Evolutionary conservation across 2,113 vertebrate species (phyloP), one percentile per base, ranked within the genome.

Genomic region (Morone saxatilis): DNA sequence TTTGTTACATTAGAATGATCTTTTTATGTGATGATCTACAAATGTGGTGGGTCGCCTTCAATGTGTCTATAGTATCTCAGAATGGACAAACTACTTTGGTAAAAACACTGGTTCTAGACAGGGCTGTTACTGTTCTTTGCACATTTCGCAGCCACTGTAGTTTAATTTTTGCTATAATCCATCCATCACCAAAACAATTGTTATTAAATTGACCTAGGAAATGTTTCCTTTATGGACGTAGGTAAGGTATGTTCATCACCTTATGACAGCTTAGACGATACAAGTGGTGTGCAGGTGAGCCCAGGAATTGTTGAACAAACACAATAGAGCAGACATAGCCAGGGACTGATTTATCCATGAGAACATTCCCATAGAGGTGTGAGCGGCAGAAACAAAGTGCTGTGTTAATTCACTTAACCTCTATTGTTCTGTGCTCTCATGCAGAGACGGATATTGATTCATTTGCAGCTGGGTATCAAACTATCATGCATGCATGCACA

Each of bases 381-480:
- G 57, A 84, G 69, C 31, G 7, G 78, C 86, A 79, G 73, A 80
- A 89, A 82, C 87, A 91, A 82, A 86, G 78, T 57, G 38, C 77
- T 70, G 60, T 87, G 87, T 83, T 90, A 83, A 91, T 92, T 91
- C 81, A 84, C 74, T 92, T 92, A 91, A 91, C 91, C 85, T 91
- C 76, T 51, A 80, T 88, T 88, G 81, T 91, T 86, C 76, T 66
- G 86, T 82, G 76, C 79, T 65, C 71, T 86, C 86, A 84, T 51
- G 71, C 87, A 78, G 71, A 86, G 78, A 83, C 20, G 22, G 69
- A 25, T 86, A 92, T 92, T 88, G 92, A 93, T 93, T 89, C 62
- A n/a, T 70, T 57, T 76, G 51, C 71, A 76, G 77, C 71, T 85
- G 63, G 60, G 65, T 63, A 68, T 78, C 80, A 87, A 85, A 87